phyloP scores from a whole-genome alignment of 1,140 invertebrate genomes.

The Zaprionus lachaisei region DNA sequence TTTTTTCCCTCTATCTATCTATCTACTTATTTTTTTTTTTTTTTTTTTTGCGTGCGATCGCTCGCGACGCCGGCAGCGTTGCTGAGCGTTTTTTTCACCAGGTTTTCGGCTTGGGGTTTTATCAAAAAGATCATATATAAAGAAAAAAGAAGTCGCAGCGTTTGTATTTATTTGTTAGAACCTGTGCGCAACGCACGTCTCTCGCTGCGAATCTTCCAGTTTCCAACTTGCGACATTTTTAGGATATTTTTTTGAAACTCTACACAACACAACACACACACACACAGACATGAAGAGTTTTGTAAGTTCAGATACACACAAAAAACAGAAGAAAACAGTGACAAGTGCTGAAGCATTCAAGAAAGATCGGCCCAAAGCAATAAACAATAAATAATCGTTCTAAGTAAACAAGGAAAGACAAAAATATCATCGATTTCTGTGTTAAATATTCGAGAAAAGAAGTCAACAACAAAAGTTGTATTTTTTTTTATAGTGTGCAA shows the following conservation, averaged over 20 bases:
- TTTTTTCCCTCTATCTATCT: slow-evolving; percentile 18
- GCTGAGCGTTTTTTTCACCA: slow-evolving; percentile 4
- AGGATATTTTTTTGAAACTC: slow-evolving; percentile 52
- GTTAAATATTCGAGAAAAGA: not conserved
- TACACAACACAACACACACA: slow-evolving; percentile 22
- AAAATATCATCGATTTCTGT: slow-evolving; percentile 1
- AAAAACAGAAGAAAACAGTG: slow-evolving; percentile 10
- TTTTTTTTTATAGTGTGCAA: not conserved
- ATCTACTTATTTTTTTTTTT: slow-evolving; percentile 1
- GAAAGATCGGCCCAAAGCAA: not conserved
- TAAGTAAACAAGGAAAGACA: not conserved
- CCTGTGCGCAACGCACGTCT: slow-evolving; percentile 73
- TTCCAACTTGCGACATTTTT: slow-evolving; percentile 23
- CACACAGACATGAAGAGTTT: slow-evolving; percentile 71
- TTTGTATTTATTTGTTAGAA: slow-evolving; percentile 83
- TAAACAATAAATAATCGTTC: slow-evolving; percentile 10
- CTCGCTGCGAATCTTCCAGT: slow-evolving; percentile 43
- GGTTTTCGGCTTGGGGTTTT: slow-evolving; percentile 30
- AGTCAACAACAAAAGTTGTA: not conserved
- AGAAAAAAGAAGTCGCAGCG: slow-evolving; percentile 78
- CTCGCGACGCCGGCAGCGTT: slow-evolving; percentile 40
- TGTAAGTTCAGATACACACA: slow-evolving; percentile 53
- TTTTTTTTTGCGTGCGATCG: slow-evolving; percentile 11
- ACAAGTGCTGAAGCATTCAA: not conserved
- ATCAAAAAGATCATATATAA: slow-evolving; percentile 74